Percentiles rank a stretch among this genome's conserved stretches.
These are phyloP conservation scores for Saturnia japonica DNA, from an alignment of 2,888 invertebrate species.

Conservation along the genomic window DNA sequence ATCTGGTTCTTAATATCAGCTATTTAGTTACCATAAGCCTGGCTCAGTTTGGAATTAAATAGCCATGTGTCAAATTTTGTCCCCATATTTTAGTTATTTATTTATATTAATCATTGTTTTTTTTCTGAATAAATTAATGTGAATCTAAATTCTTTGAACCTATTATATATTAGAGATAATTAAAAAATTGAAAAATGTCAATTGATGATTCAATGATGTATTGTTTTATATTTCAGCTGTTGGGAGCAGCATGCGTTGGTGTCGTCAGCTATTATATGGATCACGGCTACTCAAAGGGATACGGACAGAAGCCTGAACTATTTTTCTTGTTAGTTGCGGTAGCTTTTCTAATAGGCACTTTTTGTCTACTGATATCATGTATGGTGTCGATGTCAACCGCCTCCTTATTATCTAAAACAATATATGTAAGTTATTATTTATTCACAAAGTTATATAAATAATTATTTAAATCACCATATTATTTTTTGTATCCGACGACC, in stretches of 20 bases:
- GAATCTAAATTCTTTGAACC: too few species aligned
- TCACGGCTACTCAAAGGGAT: constrained; percentile 54
- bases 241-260: constrained; percentile 89
- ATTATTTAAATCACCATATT: neutral
- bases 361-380: constrained; percentile 87
- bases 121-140: too few species aligned
- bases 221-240: constrained; percentile 80
- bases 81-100: too few species aligned
- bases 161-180: neutral
- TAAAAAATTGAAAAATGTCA: neutral
- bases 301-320: constrained; percentile 77
- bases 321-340: constrained; percentile 89
- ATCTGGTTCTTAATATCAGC: too few species aligned
- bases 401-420: constrained; percentile 91
- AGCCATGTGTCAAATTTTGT: too few species aligned
- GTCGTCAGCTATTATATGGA: constrained; percentile 84
- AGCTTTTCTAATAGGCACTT: constrained; percentile 90
- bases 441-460: neutral
- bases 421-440: constrained; percentile 84
- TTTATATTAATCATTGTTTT: too few species aligned
- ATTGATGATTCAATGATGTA: neutral
- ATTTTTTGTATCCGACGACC: too few species aligned
- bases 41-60: too few species aligned
- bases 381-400: constrained; percentile 90
- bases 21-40: too few species aligned